Evolutionary conservation across 2,888 invertebrate genomes (phyloP), one percentile per base, ranked within the genome.

Genomic region (Drosophila crucigera): DNA sequence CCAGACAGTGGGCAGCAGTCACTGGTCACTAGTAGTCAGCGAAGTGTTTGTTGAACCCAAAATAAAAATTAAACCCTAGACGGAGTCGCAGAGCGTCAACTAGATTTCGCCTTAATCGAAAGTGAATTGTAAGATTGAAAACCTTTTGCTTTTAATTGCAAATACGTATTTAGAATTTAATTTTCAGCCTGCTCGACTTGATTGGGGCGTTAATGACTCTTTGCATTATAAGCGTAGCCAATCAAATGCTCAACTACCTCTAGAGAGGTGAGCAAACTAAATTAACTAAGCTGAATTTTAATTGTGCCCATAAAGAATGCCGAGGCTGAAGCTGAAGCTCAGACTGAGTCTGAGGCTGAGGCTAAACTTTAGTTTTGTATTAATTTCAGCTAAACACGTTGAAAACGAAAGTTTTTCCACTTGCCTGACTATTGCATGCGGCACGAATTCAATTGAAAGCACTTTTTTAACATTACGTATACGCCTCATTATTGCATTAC

Each of bases 261-360:
- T 73, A 59, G 68, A 77, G 73, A 80, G 80, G 55, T 68, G 70
- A 33, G 59, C 68, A 39, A 54, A 63, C 59, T 78, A 72, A 80
- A 81, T 81, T 68, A 81, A 68, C 75, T 68, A 53, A 62, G 62
- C 65, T 67, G 22, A 59, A 43, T 73, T 83, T 86, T 89, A 86
- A 86, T 86, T 86, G 85, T 89, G 85, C 80, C 85, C 85, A 86
- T 89, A 86, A 84, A 84, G 89, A 89, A 86, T 80, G 82, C 55
- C 72, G 81, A 73, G 80, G 78, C 78, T 76, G 63, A 41, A 3
- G 47, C 53, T 41, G 49, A 41, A 4, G 41, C 22, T 39, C n/a
- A 30, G 0, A 25, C 37, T 22, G 11, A 52, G 31, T n/a, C 31
- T 33, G 14, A 14, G n/a, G 2, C 55, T 35, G 30, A 14, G 28